phyloP scores from a whole-genome alignment of 2,888 invertebrate species.

The Merodon equestris region DNA sequence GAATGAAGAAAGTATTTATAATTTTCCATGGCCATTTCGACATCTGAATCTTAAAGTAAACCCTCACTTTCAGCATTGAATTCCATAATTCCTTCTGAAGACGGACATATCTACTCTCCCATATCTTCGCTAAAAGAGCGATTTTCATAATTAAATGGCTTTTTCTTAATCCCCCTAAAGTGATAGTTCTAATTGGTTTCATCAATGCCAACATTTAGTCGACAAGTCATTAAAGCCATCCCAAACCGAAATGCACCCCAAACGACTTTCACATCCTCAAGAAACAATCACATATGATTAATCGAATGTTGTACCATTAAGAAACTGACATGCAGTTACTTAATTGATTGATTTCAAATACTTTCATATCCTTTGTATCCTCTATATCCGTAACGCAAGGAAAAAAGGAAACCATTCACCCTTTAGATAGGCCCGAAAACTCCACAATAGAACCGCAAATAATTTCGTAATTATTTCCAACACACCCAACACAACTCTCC shows the following conservation, averaged over 20 bases:
- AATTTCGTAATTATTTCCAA: constrained; percentile 63
- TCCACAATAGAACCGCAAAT: constrained; percentile 63
- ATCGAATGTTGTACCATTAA: constrained; percentile 65
- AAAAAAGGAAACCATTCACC: too few relatives aligned
- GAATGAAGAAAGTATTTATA: too few relatives aligned
- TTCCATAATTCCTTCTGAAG: too few relatives aligned
- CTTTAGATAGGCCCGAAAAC: constrained; percentile 36
- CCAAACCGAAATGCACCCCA: constrained; percentile 20
- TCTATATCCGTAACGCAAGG: too few relatives aligned
- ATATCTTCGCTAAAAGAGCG: too few relatives aligned
- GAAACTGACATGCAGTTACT: constrained; percentile 63
- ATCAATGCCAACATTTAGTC: constrained; percentile 20
- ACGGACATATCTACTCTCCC: too few relatives aligned
- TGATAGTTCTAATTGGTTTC: constrained; percentile 24
- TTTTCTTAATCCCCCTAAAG: constrained; percentile 48
- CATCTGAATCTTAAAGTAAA: too few relatives aligned
- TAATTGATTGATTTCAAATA: constrained; percentile 67
- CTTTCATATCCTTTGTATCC: too few relatives aligned
- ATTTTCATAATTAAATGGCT: constrained; percentile 50
- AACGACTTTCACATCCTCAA: constrained; percentile 35
- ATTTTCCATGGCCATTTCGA: too few relatives aligned
- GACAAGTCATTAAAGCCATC: constrained; percentile 28
- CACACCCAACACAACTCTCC: constrained; percentile 21
- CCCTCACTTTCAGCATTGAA: too few relatives aligned
- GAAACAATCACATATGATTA: constrained; percentile 58